Evolutionary conservation across 2,888 invertebrate genomes (phyloP), one percentile per base, ranked within the genome.

Genomic region (Sialis fuliginosa): DNA sequence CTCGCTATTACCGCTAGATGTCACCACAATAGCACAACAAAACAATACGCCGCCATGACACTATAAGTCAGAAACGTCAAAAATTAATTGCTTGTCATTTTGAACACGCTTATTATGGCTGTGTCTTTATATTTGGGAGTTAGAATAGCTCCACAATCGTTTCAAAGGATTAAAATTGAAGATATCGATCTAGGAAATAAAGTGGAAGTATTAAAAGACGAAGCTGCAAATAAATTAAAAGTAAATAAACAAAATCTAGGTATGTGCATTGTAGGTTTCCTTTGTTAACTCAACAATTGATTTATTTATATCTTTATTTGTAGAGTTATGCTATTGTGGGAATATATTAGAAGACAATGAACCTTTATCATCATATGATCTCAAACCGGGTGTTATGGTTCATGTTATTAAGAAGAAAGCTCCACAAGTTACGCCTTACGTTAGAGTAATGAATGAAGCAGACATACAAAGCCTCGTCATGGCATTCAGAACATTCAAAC

Each of bases 321-420:
- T 58, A 84, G 81, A 79, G 60, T 61, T 83, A 9, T 71, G 81
- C 43, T 81, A 81, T 58, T 79, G 80, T 63, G 86, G 86, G 4
- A 72, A 76, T 56, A 69, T 79, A 49, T 62, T 87, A 46, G 76
- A 79, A 55, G 77, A 77, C 55, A 70, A 74, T 6, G 66, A 69
- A 30, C 72, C 75, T 2, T 62, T 85, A 9, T 70, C 72, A 52
- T 74, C 76, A 5, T 77, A 74, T 64, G 82, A 81, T 5, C 64
- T 76, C 4, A 72, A 70, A 53, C 65, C 62, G 54, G 74, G 74
- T 35, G 72, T 70, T 50, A 74, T 71, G 62, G 66, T 76, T 33
- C 72, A 75, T 61, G 71, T 74, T 3, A 62, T 74, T 1, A 58
- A 61, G 44, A 73, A 71, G 57, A 68, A 68, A 50, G 58, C 59